Evolutionary conservation across 2,888 invertebrate genomes (phyloP), one percentile per base, ranked within the genome.

Genomic region (Petrophora chlorosata): DNA sequence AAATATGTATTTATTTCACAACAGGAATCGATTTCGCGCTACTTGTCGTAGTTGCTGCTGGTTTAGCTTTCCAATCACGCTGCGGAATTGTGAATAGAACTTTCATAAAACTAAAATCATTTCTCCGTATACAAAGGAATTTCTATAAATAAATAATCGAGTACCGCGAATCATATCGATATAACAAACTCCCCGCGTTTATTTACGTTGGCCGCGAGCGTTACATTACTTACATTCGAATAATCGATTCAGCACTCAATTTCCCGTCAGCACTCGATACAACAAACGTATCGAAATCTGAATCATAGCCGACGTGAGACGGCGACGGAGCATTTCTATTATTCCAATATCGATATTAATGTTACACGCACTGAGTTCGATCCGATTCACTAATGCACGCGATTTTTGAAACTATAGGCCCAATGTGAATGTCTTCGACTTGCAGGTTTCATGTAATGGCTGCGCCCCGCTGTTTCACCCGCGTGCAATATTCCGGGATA

Each of bases 221-320:
- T 59, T 51, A 62, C 76, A 80, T 80, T 78, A 76, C 69, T 80
- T 78, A 75, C 68, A 70, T 65, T 65, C 70, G 69, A 70, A 76
- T 78, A 82, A 80, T 81, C 79, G 74, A 84, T 81, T 76, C 79
- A 77, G 65, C 75, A 78, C 76, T 76, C 74, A 66, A 76, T 76
- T 61, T 39, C 70, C 69, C 69, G 77, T 79, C 80, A 76, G 65
- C 75, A 67, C 64, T 64, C 70, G 67, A 70, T 77, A 77, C 76
- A 79, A 76, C 74, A 75, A 78, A 82, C 70, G 75, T 76, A 80
- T 81, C 78, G 76, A 74, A 70, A 68, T 64, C 65, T 75, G 77
- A 76, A 81, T 79, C 75, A 76, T 69, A 62, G 61, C 53, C 65
- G 74, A 76, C 74, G 67, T 67, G 60, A 64, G 56, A 62, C 64